Evolutionary conservation across 2,113 vertebrate species (phyloP).

Genomic region (Pachycephala philippinensis): DNA sequence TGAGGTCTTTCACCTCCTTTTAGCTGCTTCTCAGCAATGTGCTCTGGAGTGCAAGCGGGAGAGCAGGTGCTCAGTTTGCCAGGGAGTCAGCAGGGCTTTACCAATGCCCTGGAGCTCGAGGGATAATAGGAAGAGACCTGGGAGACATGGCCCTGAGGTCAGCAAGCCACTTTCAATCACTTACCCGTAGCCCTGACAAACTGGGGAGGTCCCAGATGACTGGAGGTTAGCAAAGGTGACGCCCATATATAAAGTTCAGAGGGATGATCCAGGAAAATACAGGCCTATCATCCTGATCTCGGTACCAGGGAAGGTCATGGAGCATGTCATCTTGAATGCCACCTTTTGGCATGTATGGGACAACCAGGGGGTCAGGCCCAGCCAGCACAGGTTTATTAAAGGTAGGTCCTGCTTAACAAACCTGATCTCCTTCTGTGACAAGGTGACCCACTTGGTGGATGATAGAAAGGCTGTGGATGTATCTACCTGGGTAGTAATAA

Average conservation of each 20-base stretch:
- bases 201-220: background rate
- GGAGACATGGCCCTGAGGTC: background rate
- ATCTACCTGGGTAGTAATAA: background rate
- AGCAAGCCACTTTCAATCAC: background rate
- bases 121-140: background rate
- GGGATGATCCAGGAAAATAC: background rate
- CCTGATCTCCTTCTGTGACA: background rate
- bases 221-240: background rate
- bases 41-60: background rate
- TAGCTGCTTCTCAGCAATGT: background rate
- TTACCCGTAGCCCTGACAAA: background rate
- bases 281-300: background rate
- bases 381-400: background rate
- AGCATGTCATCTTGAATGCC: background rate
- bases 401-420: background rate
- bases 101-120: fast-evolving
- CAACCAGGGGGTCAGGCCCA: background rate
- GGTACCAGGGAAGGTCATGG: background rate
- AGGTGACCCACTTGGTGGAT: background rate
- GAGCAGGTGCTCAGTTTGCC: background rate
- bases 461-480: background rate
- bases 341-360: fast-evolving
- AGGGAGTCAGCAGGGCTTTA: background rate
- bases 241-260: background rate
- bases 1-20: conserved; percentile 23